These are phyloP conservation scores for Aegithalos caudatus DNA, from an alignment of 2,113 vertebrate species.

Conservation along the genomic window DNA sequence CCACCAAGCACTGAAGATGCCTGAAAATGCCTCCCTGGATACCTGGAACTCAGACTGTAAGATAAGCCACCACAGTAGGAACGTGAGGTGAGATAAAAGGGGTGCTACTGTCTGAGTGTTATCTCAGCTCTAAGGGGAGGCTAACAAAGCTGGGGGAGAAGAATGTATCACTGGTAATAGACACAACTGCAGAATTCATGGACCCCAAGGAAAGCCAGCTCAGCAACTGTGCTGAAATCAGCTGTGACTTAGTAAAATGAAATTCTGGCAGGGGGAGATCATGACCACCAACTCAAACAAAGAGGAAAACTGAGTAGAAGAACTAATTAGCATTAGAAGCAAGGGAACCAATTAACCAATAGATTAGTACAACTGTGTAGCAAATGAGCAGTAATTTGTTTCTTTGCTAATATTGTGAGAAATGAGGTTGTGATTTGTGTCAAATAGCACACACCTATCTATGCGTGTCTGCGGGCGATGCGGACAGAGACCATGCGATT, in stretches of 20 bases:
- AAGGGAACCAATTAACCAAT: neutral
- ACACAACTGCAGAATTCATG: neutral
- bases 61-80: neutral
- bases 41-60: neutral
- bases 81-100: neutral
- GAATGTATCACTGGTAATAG: neutral
- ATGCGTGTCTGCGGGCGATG: no score
- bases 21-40: neutral
- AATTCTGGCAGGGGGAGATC: neutral
- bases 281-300: neutral
- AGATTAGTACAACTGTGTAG: neutral
- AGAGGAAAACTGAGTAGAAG: neutral
- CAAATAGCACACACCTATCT: no score
- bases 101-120: neutral
- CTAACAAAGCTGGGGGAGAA: neutral
- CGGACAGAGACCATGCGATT: no score
- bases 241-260: neutral
- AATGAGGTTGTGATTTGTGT: no score
- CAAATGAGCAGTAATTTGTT: neutral
- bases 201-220: neutral
- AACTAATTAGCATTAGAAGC: neutral
- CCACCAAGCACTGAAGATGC: neutral
- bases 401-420: neutral
- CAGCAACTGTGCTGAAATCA: neutral
- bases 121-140: neutral